phyloP scores from a whole-genome alignment of 2,888 invertebrate species.

The Polia nebulosa region DNA sequence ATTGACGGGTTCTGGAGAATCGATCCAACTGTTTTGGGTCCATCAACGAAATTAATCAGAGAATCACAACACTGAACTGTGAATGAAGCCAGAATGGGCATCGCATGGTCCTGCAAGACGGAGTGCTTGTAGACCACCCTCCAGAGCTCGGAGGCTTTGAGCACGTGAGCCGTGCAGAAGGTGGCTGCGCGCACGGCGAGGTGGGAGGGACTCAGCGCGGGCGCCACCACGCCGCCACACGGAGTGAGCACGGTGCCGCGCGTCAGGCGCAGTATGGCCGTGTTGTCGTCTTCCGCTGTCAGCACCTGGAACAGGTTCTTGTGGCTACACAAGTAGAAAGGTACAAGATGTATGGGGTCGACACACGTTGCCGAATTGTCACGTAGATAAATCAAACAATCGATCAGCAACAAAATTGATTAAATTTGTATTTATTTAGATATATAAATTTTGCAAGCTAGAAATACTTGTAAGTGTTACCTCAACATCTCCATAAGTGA shows the following conservation, averaged over 20 bases:
- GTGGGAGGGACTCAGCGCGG: slow-evolving; percentile 75
- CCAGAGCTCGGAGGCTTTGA: slow-evolving; percentile 78
- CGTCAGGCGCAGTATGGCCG: slow-evolving; percentile 82
- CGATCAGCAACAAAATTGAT: no score
- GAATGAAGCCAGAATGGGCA: slow-evolving; percentile 71
- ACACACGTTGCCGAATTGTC: no score
- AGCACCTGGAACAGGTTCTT: slow-evolving; percentile 74
- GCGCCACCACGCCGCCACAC: slow-evolving; percentile 72
- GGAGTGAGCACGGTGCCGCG: slow-evolving; percentile 80
- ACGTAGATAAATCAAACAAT: no score
- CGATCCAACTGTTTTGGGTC: background rate
- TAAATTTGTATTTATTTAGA: no score
- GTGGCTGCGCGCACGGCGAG: slow-evolving; percentile 82
- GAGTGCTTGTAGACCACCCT: slow-evolving; percentile 75
- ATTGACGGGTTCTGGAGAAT: background rate
- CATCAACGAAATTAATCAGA: background rate
- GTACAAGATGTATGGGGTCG: no score
- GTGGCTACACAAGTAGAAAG: no score
- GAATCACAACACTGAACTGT: slow-evolving; percentile 70
- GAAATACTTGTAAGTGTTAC: no score
- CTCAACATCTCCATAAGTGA: slow-evolving; percentile 84
- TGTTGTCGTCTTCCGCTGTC: slow-evolving; percentile 84
- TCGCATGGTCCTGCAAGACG: slow-evolving; percentile 67
- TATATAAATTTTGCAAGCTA: no score
- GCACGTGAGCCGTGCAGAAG: slow-evolving; percentile 83